Evolutionary conservation across 2,113 vertebrate genomes (phyloP), one percentile per base, ranked within the genome.

Genomic region (Cyrtonyx montezumae): DNA sequence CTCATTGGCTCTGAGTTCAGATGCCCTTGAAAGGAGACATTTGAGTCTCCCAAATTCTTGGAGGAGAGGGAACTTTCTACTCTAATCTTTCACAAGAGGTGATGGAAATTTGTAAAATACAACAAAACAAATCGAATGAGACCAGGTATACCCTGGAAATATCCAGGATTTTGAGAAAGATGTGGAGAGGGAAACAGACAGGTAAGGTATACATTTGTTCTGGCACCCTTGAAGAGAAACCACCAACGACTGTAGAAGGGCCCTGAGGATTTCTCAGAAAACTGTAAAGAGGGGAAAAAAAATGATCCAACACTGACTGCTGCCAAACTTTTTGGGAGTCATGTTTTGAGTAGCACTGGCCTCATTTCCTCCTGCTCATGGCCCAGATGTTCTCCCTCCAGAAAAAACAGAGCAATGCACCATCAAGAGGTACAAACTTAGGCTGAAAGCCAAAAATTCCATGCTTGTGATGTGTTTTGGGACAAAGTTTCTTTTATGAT

Each of bases 371-470:
- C 74, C 62, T 8, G 8, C 78, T 91, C 66, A 61, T 62, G 79
- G 91, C 78, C 87, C 86, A 96, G 43, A 95, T 71, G 70, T 84
- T 81, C n/a, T 94, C 48, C 18, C 48, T 95, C 89, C 93, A 95
- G 91, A 78, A 87, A 94, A 95, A 96, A 95, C 37, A 96, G 32
- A 73, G 91, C 61, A 88, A 90, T 9, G 36, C 28, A 93, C 77
- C 69, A 61, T 40, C n/a, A 17, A 77, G 79, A 93, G 42, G 90
- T 70, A 94, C 8, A 16, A 90, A 75, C 53, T 65, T 45, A 12
- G 17, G 43, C 80, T 82, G 58, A 84, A 68, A 91, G 80, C 84
- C 89, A 95, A 45, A 76, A 94, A 92, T 73, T 91, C 78, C 78
- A 53, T 9, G 36, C 53, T 76, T 69, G 48, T 75, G 56, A 87